Percentiles rank a stretch among this genome's conserved stretches.
Conservation (phyloP, 2,888 invertebrate genomes). For the Molorchus minor region DNA sequence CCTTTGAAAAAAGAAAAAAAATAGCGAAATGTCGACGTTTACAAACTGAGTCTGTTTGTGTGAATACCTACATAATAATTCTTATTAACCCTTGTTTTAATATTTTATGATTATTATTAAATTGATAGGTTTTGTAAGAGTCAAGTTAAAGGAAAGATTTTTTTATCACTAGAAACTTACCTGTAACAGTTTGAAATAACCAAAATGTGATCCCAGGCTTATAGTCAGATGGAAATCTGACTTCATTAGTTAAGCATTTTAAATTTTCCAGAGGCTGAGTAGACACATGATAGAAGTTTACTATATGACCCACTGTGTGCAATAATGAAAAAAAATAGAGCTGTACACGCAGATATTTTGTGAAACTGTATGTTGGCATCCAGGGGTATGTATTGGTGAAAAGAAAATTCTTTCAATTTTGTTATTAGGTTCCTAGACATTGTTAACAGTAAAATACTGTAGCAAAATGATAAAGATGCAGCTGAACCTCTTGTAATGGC, state of each 20-base stretch:
- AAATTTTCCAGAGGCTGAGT: conserved; percentile 94
- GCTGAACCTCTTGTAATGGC: conserved; percentile 95
- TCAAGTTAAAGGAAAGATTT: too few species aligned
- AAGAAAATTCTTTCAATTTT: conserved; percentile 91
- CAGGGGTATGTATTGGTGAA: conserved; percentile 92
- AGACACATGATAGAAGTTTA: conserved; percentile 97
- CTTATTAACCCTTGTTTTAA: too few species aligned
- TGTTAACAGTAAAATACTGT: conserved; percentile 87
- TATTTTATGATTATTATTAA: too few species aligned
- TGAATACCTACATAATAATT: too few species aligned
- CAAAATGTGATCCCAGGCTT: conserved; percentile 94
- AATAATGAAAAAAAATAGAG: conserved; percentile 90
- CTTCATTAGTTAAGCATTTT: conserved; percentile 90
- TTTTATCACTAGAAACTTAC: too few species aligned
- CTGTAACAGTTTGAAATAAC: conserved; percentile 95
- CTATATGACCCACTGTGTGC: conserved; percentile 93
- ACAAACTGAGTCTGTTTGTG: too few species aligned
- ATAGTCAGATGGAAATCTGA: conserved; percentile 93
- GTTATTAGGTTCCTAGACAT: conserved; percentile 94
- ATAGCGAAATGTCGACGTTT: too few species aligned
- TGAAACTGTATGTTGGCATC: conserved; percentile 97
- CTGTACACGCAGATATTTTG: conserved; percentile 95
- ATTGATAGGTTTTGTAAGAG: background rate
- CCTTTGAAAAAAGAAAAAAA: too few species aligned
- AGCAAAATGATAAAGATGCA: conserved; percentile 93